Base-by-base conservation (phyloP, 2,888 invertebrate species). In the Amphimallon solstitiale region DNA sequence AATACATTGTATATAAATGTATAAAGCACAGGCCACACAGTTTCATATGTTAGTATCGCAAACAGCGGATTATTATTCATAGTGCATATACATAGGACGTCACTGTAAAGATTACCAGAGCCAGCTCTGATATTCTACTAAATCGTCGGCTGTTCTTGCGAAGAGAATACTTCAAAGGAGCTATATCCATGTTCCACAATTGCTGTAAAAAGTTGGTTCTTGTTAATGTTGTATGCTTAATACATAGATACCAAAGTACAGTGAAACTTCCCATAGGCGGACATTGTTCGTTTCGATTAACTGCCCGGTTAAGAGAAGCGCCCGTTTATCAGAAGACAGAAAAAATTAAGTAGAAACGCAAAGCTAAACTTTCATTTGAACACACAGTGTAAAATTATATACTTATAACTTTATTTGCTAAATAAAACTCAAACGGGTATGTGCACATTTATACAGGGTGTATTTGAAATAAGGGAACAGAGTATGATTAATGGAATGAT, bases 151-250 rank as follows among this genome's bases (percentile, higher is more conserved):
- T 89, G 83, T 89, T 87, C 79, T 86, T 86, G 75, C 92, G 90
- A 74, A 93, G 87, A 78, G 91, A 90, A 83, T 89, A 88, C 87
- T 93, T 94, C 84, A 94, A 86, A 80, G 92, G 91, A 81, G 89
- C 89, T 85, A 94, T 92, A 84, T 94, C 92, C 86, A 93, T 92
- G 86, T 94, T 93, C 91, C 93, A 94, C 79, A 93, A 86, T 90
- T 92, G 87, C 81, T 82, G 76, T 72, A 76, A 74, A 72, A 68
- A 72, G 40, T 45, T n/a, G 35, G 14, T 14, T 17, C 15, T 38
- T 14, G 52, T 52, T 34, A 23, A 17, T 7, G 1, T n/a, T 35
- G n/a, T 52, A 23, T 45, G 21, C 29, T 59, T 23, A 19, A 37
- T n/a, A 29, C 9, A 2, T 17, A 54, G 5, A 21, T 21, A 38